Conservation (phyloP, 2,113 vertebrate genomes). For the Neomonachus schauinslandi region DNA sequence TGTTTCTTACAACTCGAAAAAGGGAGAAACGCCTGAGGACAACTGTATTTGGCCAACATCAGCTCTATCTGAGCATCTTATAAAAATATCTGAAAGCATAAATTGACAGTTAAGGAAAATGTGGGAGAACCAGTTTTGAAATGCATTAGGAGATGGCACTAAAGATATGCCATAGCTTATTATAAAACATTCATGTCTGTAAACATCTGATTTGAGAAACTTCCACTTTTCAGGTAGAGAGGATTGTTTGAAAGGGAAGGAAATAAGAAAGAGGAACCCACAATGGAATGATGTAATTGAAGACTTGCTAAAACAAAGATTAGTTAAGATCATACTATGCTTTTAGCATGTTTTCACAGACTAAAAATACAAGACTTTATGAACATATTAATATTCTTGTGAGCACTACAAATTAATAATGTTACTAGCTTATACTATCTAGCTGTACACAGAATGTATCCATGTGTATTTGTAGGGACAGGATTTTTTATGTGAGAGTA, state of each 20-base stretch:
- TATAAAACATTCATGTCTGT: not conserved
- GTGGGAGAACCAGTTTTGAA: slow-evolving; percentile 69
- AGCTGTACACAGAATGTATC: not conserved
- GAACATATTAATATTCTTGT: not conserved
- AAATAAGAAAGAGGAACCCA: not conserved
- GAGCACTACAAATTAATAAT: not conserved
- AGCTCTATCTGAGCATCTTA: slow-evolving; percentile 26
- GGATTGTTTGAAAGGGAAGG: slow-evolving; percentile 14
- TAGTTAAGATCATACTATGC: not conserved
- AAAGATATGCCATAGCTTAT: not conserved
- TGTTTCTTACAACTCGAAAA: not conserved
- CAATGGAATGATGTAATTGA: not conserved
- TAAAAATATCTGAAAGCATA: slow-evolving; percentile 33
- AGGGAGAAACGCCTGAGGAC: not conserved
- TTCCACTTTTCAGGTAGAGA: not conserved
- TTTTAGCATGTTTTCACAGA: not conserved
- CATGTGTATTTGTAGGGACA: not conserved
- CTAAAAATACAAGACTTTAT: not conserved
- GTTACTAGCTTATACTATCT: not conserved
- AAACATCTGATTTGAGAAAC: slow-evolving; percentile 1
- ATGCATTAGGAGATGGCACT: slow-evolving; percentile 40
- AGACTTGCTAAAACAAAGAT: not conserved
- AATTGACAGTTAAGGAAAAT: slow-evolving; percentile 58
- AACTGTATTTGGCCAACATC: not conserved
- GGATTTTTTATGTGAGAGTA: not conserved